Evolutionary conservation across 2,797 vertebrate species (phyloP), one percentile per base, ranked within the genome.

Genomic region (Phalloptychus januarius): DNA sequence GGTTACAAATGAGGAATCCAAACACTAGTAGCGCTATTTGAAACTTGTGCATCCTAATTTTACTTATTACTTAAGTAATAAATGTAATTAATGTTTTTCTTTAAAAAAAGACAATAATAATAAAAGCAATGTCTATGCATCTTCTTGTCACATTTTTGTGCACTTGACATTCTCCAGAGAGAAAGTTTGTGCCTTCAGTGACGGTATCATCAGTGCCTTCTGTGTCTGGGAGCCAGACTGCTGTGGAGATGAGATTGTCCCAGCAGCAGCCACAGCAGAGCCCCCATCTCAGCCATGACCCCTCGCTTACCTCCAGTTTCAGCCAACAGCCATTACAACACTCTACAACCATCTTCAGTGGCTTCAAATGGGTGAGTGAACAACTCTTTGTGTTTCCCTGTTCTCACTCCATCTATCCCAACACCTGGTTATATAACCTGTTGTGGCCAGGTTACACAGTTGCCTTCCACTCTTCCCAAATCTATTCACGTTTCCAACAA

Each of bases 131-230:
- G 54, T 89, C 88, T 84, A 80, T 80, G 76, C 56, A 73, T 46
- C 10, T 83, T 91, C 52, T 81, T 82, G 77, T 74, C 80, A 74
- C 48, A 79, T 89, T 77, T 87, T 85, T 74, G 31, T 87, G 36
- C 69, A 67, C 79, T 78, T 82, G 6, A 0, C 56, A 87, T 84
- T 69, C 91, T 88, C 87, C 91, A 99, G 98, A 99, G 93, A 98
- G 97, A 94, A 99, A 97, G 97, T 97, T 94, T 88, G 97, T 99
- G 97, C 98, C 98, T 98, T 99, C 97, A 76, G 63, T 95, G 93
- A 96, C 95, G 92, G 94, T 94, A 91, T 93, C 96, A 87, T 94
- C 97, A 94, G 97, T 99, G 98, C 98, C 98, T 99, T 98, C 96
- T 85, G 92, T 96, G 86, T 93, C 95, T 85, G 94, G 94, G 81